Conservation (phyloP, 2,113 vertebrate genomes). For the Callithrix jacchus region DNA sequence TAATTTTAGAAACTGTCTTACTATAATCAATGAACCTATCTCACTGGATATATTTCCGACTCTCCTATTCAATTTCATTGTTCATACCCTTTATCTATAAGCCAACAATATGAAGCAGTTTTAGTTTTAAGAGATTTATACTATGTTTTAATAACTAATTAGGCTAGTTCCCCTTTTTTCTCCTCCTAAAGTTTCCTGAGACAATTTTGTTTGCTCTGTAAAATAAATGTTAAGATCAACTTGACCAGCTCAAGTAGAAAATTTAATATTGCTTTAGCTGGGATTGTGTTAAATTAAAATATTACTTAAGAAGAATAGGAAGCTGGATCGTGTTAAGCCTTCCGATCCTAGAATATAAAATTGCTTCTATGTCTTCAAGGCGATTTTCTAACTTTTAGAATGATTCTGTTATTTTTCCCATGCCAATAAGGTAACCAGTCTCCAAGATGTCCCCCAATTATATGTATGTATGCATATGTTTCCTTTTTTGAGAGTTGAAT, state of each 20-base stretch:
- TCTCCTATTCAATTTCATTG: neutral
- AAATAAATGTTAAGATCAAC: neutral
- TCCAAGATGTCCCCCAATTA: neutral
- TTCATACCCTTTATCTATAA: neutral
- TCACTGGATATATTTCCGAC: neutral
- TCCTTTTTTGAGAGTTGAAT: neutral
- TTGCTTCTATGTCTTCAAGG: neutral
- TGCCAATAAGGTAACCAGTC: neutral
- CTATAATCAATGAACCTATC: neutral
- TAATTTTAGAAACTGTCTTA: neutral
- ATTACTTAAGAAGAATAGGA: neutral
- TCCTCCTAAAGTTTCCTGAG: neutral
- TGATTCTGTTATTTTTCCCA: neutral
- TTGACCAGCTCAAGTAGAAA: neutral
- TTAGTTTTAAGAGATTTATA: neutral
- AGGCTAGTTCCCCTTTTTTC: neutral
- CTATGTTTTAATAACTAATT: neutral
- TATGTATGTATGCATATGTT: neutral
- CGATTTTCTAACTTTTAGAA: neutral
- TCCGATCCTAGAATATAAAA: neutral
- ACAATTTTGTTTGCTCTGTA: neutral
- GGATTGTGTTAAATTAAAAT: neutral
- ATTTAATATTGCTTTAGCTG: neutral
- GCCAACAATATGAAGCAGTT: neutral
- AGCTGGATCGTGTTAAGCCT: neutral